Evolutionary conservation across 2,888 invertebrate genomes (phyloP), one percentile per base, ranked within the genome.

Genomic region (Cyaniris semiargus): DNA sequence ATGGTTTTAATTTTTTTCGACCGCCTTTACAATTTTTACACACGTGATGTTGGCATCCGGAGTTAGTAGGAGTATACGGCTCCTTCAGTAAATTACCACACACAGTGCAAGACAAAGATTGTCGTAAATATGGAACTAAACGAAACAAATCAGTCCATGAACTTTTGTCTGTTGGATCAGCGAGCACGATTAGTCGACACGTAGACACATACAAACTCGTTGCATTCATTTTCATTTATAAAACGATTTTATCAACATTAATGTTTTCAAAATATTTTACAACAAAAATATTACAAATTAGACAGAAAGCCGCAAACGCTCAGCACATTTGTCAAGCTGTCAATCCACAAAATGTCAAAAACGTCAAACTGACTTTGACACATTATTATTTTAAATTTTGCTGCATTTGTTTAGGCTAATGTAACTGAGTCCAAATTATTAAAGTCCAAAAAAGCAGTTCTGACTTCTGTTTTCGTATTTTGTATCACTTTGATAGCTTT

Each of bases 21-120:
- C 97, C 97, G 74, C 97, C 97, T 85, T 97, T 95, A 87, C 98
- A 98, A 76, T 95, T 95, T 83, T 96, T 96, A 89, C 98, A 98
- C 60, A 98, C 97, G 91, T 97, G 97, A 90, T 98, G 98, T 88
- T 97, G 97, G 90, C 98, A 98, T 80, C 96, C 96, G 4, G 96
- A 95, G 83, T 96, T 96, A 27, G 95, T 95, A 21, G 98, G 97
- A 56, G 97, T 96, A 86, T 96, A 96, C 7, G 98, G 98, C 86
- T 97, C 96, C 82, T 96, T 96, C 78, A 98, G 90, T 81, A 98
- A 94, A 86, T 97, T 96, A 80, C 97, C 96, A 90, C 98, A 98
- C 77, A 98, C 98, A 78, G 97, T 97, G 92, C 98, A 98, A 82
- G 97, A 97, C 84, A 98, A 94, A 80, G 97, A 96, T 88, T 97